Evolutionary conservation across 2,113 vertebrate species (phyloP), one percentile per base, ranked within the genome.

Genomic region (Megatriorchis doriae): DNA sequence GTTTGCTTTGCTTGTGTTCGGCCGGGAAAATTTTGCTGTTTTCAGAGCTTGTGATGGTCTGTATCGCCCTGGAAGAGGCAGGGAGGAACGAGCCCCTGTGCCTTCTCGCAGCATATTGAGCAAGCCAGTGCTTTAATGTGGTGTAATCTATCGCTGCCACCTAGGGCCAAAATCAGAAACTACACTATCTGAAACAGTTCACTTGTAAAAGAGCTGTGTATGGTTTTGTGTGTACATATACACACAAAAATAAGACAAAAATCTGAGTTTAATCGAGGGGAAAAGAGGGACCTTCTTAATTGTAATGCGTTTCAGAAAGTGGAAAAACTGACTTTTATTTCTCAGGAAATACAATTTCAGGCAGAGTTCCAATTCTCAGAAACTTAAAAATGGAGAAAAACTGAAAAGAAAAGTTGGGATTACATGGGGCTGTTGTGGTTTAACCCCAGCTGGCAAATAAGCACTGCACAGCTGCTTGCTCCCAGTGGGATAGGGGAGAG

Each of bases 161-260:
- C 97, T 97, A 98, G 97, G 91, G 98, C 81, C 52, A 36, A 34
- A 61, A 72, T 17, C 48, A 29, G 85, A 78, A 96, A 96, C 65
- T 80, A 10, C 94, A 90, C 56, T 43, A 0, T 31, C 21, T 48
- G 67, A 48, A 75, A 8, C 20, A 13, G 11, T 61, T 47, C n/a
- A 25, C 18, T 86, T 73, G 48, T 22, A 11, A 17, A 40, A 18
- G 29, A 27, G 19, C 3, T 14, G 7, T 23, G 4, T 59, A 1
- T 58, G 4, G 65, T 47, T n/a, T 3, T 52, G 22, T 48, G 20
- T 38, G 0, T 42, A 2, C 17, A 8, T 3, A 0, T 9, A 42
- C 27, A 22, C 6, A 16, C 22, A 40, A 29, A 47, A 48, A 65
- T 13, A 38, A 72, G 48, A 42, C 8, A 23, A 65, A 53, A 66